Evolutionary conservation across 2,888 invertebrate genomes (phyloP).

Genomic region (Cryptus armator): DNA sequence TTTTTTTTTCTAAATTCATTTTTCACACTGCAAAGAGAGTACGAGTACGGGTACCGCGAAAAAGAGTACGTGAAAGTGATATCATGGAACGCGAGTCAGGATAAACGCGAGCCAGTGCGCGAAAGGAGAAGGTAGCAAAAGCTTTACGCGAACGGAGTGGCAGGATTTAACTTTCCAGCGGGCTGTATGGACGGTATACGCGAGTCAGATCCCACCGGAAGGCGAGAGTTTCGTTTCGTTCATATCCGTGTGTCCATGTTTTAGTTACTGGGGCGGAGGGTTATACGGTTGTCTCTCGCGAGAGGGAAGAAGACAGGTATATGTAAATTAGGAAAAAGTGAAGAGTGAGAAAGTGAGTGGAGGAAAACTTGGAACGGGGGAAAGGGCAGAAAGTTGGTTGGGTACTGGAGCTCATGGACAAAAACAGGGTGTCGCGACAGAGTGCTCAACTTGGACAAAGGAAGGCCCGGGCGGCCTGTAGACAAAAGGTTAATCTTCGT

Average conservation of each 20-base stretch:
- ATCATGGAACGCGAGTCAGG: constrained; percentile 11
- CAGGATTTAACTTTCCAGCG: constrained; percentile 78
- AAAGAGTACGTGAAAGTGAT: neutral
- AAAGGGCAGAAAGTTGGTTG: constrained; percentile 53
- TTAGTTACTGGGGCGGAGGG: neutral
- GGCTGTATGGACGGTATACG: constrained; percentile 33
- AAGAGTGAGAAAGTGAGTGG: constrained; percentile 58
- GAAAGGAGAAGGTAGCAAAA: constrained; percentile 37
- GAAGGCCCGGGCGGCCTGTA: constrained; percentile 78
- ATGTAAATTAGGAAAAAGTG: constrained; percentile 63
- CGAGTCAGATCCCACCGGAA: constrained; percentile 40
- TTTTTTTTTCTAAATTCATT: no score
- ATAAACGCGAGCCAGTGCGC: constrained; percentile 39
- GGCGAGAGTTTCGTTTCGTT: constrained; percentile 43
- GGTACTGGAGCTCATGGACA: constrained; percentile 73
- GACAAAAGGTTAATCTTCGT: constrained; percentile 84
- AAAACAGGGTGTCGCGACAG: constrained; percentile 83
- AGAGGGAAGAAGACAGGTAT: constrained; percentile 39
- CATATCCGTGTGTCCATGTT: constrained; percentile 28
- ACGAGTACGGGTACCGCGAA: neutral
- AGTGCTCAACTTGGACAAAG: constrained; percentile 83
- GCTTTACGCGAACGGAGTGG: constrained; percentile 56
- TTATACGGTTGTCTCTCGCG: constrained; percentile 4
- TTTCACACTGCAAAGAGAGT: neutral
- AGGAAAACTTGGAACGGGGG: constrained; percentile 33